These are phyloP conservation scores for Diplosoma virens DNA, from an alignment of 23 tunicate genomes.

Conservation along the genomic window DNA sequence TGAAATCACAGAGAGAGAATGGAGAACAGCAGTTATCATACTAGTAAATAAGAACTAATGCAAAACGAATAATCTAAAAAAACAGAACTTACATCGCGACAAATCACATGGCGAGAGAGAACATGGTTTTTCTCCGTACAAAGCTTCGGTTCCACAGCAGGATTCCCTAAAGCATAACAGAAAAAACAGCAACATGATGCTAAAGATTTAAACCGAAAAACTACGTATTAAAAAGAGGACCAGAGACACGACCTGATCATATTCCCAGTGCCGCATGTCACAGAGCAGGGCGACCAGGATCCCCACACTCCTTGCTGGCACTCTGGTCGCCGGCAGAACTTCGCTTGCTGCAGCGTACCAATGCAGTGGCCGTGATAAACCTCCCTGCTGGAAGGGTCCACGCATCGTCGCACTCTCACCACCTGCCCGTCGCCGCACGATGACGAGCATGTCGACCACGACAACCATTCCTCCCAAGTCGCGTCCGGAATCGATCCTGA, in stretches of 20 bases:
- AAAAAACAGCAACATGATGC: background rate
- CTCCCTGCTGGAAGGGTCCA: background rate
- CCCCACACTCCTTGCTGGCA: constrained; percentile 25
- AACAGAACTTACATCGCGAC: background rate
- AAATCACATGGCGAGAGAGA: background rate
- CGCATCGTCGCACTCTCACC: background rate
- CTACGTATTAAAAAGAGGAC: background rate
- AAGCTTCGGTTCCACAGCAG: background rate
- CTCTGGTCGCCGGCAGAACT: background rate
- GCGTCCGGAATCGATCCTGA: background rate
- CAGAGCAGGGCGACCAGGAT: constrained; percentile 18
- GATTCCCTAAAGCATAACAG: background rate
- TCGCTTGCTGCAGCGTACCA: background rate
- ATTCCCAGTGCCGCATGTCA: background rate
- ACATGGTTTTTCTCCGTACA: background rate
- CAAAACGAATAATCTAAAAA: no score
- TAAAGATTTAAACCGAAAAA: background rate
- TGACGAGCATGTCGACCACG: constrained; percentile 1
- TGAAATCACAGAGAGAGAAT: no score
- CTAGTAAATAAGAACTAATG: no score
- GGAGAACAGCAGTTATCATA: no score
- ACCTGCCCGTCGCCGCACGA: constrained; percentile 7
- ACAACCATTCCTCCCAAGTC: background rate
- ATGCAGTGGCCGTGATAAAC: constrained; percentile 8
- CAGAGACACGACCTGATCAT: background rate